Percentiles rank a stretch among this genome's conserved stretches.
phyloP scores from a whole-genome alignment of 1,140 invertebrate species.

The Homalodisca vitripennis region DNA sequence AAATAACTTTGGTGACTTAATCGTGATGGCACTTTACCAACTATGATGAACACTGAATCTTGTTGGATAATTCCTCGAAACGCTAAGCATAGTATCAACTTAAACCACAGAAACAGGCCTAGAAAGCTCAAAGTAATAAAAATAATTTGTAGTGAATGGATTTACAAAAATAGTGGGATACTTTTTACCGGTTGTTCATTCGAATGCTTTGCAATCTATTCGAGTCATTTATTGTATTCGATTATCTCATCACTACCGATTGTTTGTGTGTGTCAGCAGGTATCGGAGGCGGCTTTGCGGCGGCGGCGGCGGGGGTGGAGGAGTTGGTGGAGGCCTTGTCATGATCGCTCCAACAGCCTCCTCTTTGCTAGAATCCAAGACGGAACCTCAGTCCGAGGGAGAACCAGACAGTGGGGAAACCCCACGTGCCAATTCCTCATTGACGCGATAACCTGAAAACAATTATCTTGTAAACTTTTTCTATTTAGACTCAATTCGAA shows the following conservation, averaged over 20 bases:
- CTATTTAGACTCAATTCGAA: no score
- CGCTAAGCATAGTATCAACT: background rate
- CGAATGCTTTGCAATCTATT: background rate
- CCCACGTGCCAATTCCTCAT: no score
- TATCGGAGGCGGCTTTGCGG: background rate
- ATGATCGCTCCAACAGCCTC: conserved; percentile 13
- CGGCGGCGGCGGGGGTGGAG: background rate
- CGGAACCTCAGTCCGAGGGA: conserved; percentile 8
- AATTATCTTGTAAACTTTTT: no score
- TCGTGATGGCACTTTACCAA: no score
- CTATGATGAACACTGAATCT: no score
- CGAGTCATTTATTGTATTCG: background rate
- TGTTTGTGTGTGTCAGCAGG: background rate
- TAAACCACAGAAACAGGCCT: background rate
- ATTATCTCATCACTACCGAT: background rate
- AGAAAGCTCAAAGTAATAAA: background rate
- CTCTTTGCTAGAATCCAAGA: background rate
- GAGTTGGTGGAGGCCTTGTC: conserved; percentile 1
- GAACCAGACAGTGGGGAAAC: no score
- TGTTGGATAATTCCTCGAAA: no score
- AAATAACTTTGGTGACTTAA: no score
- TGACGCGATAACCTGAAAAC: no score
- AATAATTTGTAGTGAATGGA: background rate
- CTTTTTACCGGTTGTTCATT: background rate
- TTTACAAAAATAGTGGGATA: background rate